Evolutionary conservation across 2,888 invertebrate genomes (phyloP), one percentile per base, ranked within the genome.

Genomic region (Hoplodrina blanda): DNA sequence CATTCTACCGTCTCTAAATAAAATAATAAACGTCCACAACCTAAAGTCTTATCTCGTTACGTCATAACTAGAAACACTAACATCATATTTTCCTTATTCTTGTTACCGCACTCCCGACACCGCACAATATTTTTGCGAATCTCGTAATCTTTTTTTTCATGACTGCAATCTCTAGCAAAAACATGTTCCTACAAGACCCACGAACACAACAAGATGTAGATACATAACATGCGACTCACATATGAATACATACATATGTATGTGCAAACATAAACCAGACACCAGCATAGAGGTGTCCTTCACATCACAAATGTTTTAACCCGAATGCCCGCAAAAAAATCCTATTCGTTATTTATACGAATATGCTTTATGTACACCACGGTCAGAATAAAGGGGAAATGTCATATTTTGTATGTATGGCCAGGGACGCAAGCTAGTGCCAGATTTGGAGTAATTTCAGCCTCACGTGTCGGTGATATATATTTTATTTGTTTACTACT

Each of bases 391-490:
- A 57, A 83, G 62, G 55, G 55, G 72, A 73, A 69, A 77, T 71
- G 72, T 83, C 78, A 83, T 78, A 78, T 81, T 83, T 81, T 71
- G 82, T 83, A 75, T 78, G 75, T 65, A 81, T 69, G 64, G 25
- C 50, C 60, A 25, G 57, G 71, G 61, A 76, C 69, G 33, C 44
- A 52, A 57, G 33, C 71, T 71, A 73, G 73, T 80, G 71, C 67
- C 71, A 74, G 81, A 72, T 70, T 68, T 73, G 60, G 57, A 68
- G 76, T 75, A 69, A 81, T 83, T 69, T 80, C 63, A 60, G 37
- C 19, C 59, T 62, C 74, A 68, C 73, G 78, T 70, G 63, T 70
- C 63, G 19, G 65, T 20, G 57, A 71, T 69, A 81, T 68, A 64
- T 70, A 78, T 82, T 80, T 80, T 82, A 63, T 74, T 77, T 81